phyloP scores from a whole-genome alignment of 1,140 invertebrate genomes.

The Chironomus tepperi region DNA sequence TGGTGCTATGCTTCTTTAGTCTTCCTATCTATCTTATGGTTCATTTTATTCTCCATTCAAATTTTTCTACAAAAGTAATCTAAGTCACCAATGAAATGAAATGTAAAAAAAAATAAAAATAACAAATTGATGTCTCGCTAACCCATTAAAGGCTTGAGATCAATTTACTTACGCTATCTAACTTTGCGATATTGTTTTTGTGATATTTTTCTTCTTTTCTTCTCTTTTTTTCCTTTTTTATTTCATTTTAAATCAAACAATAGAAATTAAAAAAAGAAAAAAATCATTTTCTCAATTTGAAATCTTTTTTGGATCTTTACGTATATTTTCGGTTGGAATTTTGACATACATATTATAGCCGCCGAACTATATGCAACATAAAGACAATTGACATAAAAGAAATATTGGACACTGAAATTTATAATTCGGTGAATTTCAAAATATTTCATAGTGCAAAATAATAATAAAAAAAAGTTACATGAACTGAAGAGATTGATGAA shows the following conservation, averaged over 20 bases:
- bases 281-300: no score
- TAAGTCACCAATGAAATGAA: slow-evolving; percentile 16
- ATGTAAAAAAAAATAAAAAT: background rate
- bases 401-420: no score
- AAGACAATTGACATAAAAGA: no score
- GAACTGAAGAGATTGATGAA: background rate
- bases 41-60: no score
- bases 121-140: slow-evolving; percentile 17
- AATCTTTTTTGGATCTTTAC: no score
- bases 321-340: no score
- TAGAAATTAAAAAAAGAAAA: background rate
- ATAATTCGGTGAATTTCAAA: background rate
- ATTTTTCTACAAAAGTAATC: background rate
- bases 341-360: no score
- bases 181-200: background rate
- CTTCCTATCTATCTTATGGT: background rate
- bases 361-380: no score
- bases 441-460: slow-evolving; percentile 3
- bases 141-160: background rate
- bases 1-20: background rate
- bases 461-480: background rate
- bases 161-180: background rate
- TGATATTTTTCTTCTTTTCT: background rate
- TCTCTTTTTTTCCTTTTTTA: background rate
- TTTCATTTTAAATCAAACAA: background rate